Evolutionary conservation across 2,797 vertebrate species (phyloP).

Genomic region (Oophaga sylvatica): DNA sequence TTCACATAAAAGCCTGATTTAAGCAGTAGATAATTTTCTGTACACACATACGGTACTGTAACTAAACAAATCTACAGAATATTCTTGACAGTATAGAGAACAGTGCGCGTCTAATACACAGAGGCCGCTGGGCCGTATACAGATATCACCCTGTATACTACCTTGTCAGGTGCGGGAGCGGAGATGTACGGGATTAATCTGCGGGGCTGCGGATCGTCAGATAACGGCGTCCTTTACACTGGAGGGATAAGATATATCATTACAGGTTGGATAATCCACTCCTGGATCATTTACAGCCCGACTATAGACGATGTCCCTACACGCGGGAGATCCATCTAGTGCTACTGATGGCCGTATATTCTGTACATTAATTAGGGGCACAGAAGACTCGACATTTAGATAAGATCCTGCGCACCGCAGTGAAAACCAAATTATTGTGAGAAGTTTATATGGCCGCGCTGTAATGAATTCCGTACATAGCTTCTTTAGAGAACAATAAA

Average conservation of each 20-base stretch:
- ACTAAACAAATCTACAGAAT: too few species aligned
- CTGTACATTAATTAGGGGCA: conserved; percentile 23
- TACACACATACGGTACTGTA: too few species aligned
- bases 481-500: conserved; percentile 2
- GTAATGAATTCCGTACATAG: not conserved
- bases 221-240: conserved; percentile 23
- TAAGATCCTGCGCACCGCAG: not conserved
- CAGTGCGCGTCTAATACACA: not conserved
- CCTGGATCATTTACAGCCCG: not conserved
- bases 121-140: not conserved
- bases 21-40: too few species aligned
- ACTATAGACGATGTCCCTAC: not conserved
- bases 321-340: not conserved
- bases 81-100: too few species aligned
- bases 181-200: conserved; percentile 44
- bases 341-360: not conserved
- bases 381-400: conserved; percentile 10
- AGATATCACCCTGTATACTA: not conserved
- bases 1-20: too few species aligned
- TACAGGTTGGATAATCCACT: not conserved
- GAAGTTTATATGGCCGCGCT: not conserved
- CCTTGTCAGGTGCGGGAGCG: conserved; percentile 8
- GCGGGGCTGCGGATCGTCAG: not conserved
- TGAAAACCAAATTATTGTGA: conserved; percentile 20
- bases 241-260: conserved; percentile 20